Percentiles rank a stretch among this genome's conserved stretches.
These are phyloP conservation scores for Euura lappo DNA, from an alignment of 1,140 invertebrate genomes.

Conservation along the genomic window DNA sequence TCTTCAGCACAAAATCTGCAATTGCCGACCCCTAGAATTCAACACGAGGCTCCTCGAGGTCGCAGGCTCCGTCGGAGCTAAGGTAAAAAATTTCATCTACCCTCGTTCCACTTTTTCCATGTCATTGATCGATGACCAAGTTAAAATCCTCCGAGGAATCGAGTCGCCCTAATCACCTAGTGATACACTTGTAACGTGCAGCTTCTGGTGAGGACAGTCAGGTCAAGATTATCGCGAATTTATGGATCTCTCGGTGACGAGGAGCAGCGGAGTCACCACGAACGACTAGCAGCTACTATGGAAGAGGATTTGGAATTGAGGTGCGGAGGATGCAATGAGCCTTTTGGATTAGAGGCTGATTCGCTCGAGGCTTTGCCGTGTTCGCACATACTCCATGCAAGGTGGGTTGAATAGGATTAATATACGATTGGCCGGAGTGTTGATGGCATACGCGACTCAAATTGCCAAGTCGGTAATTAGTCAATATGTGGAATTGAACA, in stretches of 20 bases:
- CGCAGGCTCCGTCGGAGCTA: conserved; percentile 79
- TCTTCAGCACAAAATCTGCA: conserved; percentile 81
- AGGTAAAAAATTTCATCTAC: conserved; percentile 60
- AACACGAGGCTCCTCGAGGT: conserved; percentile 81
- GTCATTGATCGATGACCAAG: neutral
- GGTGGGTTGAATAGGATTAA: conserved; percentile 59
- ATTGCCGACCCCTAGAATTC: conserved; percentile 82
- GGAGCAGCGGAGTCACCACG: conserved; percentile 76
- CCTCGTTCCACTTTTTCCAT: neutral
- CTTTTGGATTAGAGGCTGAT: conserved; percentile 76
- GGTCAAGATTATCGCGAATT: conserved; percentile 76
- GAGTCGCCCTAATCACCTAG: neutral
- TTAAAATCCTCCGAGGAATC: neutral
- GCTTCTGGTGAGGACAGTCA: conserved; percentile 78
- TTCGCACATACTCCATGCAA: conserved; percentile 83
- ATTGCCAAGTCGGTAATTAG: neutral
- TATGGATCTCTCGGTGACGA: conserved; percentile 82
- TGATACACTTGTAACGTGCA: conserved; percentile 38
- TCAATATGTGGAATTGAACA: too few relatives aligned
- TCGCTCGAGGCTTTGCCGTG: conserved; percentile 81
- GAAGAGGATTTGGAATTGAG: conserved; percentile 77
- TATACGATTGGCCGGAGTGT: neutral
- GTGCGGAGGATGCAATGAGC: conserved; percentile 77
- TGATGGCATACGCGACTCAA: neutral
- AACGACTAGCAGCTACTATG: conserved; percentile 70